Evolutionary conservation across 2,113 vertebrate species (phyloP), one percentile per base, ranked within the genome.

Genomic region (Willisornis vidua): DNA sequence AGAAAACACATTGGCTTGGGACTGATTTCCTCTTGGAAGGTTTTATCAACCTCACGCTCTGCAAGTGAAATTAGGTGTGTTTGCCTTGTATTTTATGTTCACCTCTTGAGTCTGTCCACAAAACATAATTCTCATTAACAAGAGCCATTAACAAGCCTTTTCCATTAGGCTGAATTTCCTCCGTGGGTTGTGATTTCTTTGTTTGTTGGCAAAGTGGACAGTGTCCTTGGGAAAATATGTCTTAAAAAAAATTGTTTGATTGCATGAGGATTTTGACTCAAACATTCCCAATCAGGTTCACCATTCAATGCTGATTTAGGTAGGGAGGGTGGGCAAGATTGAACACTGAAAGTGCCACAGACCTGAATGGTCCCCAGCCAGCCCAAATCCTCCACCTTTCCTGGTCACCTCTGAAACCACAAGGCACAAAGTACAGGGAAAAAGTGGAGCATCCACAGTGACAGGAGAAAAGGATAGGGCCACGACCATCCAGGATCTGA

Each of bases 161-260:
- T 90, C 89, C 41, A 80, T 73, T 33, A 88, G 46, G 8, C n/a
- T 65, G 73, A 49, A 62, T 83, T 65, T 86, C 46, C 49, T 83
- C 19, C 9, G 54, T 48, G 14, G 46, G 9, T 84, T 78, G 57
- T 67, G 39, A 25, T 46, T 75, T 68, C 33, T 90, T 63, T 90
- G 7, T 33, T 84, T 61, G 12, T 15, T 67, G 79, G 39, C 7
- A 63, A 79, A 88, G 9, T 4, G 8, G 45, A 76, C 23, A 23
- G 1, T 55, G 58, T 41, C 17, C 25, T 72, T 55, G 39, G 70
- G 48, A 93, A 93, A 88, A 85, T 35, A 5, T 19, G 19, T 43
- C 43, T 54, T 26, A 1, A 68, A 80, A 85, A 55, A 54, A 51
- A 51, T 57, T 55, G 23, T 85, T 74, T 63, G 4, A 3, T 67